Evolutionary conservation across 2,888 invertebrate genomes (phyloP), one percentile per base, ranked within the genome.

Genomic region (Drosophila diplacantha): DNA sequence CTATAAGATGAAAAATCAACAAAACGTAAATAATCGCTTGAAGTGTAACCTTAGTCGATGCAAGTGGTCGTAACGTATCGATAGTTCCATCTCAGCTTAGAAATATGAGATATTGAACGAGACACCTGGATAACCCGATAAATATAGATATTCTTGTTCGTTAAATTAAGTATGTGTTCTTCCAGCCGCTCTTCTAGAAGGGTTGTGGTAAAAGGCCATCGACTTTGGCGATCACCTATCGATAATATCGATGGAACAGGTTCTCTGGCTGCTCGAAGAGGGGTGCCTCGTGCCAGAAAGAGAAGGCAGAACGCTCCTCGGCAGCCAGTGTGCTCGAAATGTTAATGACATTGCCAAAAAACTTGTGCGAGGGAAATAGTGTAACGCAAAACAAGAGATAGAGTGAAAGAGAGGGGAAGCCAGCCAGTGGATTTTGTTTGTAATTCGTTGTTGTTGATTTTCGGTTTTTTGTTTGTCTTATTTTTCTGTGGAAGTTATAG

Each of bases 221-320:
- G 41, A 41, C 53, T 52, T n/a, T 38, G 38, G 11, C 20, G 43
- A 52, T 38, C 32, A 32, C 52, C 52, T 14, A 44, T 44, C n/a
- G 22, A 26, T 16, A 20, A 22, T 14, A 7, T 38, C 24, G 32
- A 39, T 12, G 24, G 39, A 57, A 54, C 56, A 39, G 54, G 56
- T 57, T 57, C 39, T 34, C 1, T 14, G 11, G 39, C 16, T 32
- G 54, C 14, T 26, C 8, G 29, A 24, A 24, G 20, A n/a, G 41
- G 44, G 37, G 34, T 34, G 43, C 16, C 29, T 14, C 20, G 12
- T 41, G 39, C 18, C 31, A 44, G 43, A 73, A 49, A 31, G 64
- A 56, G 68, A 68, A 7, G 29, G 62, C 65, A 73, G 64, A 76
- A 64, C 61, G 71, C 72, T 60, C n/a, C 16, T 3, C 41, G 24